Evolutionary conservation across 2,888 invertebrate species (phyloP).

Genomic region (Mystacides longicornis): DNA sequence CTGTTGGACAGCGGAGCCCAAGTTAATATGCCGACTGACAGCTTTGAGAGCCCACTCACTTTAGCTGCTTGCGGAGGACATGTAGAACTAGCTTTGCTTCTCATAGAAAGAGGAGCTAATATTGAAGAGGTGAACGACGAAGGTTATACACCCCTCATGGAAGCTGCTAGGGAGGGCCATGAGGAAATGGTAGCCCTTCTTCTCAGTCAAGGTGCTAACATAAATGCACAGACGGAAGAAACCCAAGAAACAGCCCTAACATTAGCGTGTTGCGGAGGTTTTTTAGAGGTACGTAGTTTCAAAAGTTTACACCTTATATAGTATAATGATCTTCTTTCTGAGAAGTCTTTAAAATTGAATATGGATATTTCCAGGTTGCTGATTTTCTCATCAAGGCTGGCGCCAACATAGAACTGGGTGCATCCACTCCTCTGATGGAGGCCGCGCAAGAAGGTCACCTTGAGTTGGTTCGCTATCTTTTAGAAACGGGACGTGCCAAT

Average conservation of each 20-base stretch:
- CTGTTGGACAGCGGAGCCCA: constrained; percentile 95
- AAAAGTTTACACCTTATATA: not conserved
- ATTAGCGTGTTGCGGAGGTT: constrained; percentile 90
- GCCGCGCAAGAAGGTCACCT: constrained; percentile 97
- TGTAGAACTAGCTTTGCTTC: constrained; percentile 89
- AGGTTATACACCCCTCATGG: constrained; percentile 99
- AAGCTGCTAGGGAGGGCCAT: constrained; percentile 96
- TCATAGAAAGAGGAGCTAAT: constrained; percentile 95
- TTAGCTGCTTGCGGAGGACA: constrained; percentile 98
- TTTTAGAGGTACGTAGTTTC: constrained; percentile 63
- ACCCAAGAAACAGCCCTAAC: constrained; percentile 96
- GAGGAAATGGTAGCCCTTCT: constrained; percentile 96
- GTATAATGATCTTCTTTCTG: not conserved
- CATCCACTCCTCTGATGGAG: constrained; percentile 97
- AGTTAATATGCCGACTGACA: constrained; percentile 99
- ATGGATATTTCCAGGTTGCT: constrained; percentile 42
- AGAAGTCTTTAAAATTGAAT: not conserved
- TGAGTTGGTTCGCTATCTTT: constrained; percentile 81
- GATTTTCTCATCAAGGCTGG: constrained; percentile 93
- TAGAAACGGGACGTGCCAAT: constrained; percentile 78
- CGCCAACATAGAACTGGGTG: constrained; percentile 89
- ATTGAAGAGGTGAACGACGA: constrained; percentile 98
- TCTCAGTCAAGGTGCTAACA: constrained; percentile 87
- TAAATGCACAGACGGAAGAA: constrained; percentile 98
- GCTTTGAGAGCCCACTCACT: constrained; percentile 97